Percentiles rank a stretch among this genome's conserved stretches.
These are phyloP conservation scores for Cherax destructor DNA, from an alignment of 1,140 invertebrate species.

Conservation along the genomic window DNA sequence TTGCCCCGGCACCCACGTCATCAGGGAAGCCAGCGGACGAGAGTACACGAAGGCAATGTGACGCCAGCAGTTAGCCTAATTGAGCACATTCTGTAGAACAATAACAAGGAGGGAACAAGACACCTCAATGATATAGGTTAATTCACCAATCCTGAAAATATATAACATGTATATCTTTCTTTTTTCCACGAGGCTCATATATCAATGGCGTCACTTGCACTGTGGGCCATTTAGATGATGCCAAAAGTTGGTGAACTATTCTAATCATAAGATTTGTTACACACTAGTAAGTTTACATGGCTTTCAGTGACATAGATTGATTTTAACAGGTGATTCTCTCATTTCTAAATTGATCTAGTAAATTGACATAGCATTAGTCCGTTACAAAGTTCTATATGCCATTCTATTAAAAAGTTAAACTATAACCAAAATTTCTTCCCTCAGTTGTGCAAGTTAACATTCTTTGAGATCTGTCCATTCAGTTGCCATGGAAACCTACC, in stretches of 20 bases:
- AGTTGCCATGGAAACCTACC: constrained; percentile 63
- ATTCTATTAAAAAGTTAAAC: not conserved
- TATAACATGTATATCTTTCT: constrained; percentile 53
- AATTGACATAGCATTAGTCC: not conserved
- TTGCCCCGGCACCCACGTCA: constrained; percentile 53
- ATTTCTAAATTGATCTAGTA: not conserved
- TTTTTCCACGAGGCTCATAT: constrained; percentile 53
- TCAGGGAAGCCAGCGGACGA: constrained; percentile 30
- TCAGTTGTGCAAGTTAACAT: constrained; percentile 22
- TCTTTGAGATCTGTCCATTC: not conserved
- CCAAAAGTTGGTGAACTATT: constrained; percentile 63
- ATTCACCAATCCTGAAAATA: constrained; percentile 69
- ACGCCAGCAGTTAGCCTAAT: constrained; percentile 68
- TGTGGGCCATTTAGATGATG: constrained; percentile 52
- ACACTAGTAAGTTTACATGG: constrained; percentile 61
- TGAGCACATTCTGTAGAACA: constrained; percentile 69
- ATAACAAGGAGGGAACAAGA: constrained; percentile 70
- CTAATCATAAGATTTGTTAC: constrained; percentile 67
- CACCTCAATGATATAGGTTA: constrained; percentile 69
- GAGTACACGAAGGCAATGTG: constrained; percentile 51
- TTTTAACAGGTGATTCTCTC: not conserved
- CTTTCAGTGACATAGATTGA: not conserved
- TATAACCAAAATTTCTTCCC: not conserved
- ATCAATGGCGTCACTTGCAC: constrained; percentile 45
- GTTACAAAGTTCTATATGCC: not conserved